Base-by-base conservation (phyloP, 2,888 invertebrate species). In the Lacanobia oleracea region DNA sequence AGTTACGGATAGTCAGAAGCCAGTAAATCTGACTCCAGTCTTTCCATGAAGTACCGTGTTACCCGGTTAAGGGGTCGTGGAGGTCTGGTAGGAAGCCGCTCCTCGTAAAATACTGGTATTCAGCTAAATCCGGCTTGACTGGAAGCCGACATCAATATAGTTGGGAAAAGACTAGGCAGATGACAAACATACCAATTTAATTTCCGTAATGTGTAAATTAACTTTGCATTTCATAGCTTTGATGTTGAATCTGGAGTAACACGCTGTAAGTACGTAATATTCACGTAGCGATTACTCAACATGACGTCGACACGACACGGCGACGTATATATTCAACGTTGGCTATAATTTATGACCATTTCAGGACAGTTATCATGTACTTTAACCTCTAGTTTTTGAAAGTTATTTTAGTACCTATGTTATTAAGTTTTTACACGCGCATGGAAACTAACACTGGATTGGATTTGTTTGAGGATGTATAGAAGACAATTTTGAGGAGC, bases 271-370 rank as follows among this genome's bases (percentile, higher is more conserved):
- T 48, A n/a, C 60, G 33, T 45, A 54, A 63, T 63, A 48, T 60
- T 65, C 48, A 72, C 51, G 73, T 61, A 54, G 53, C 59, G 50
- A 78, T 77, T 59, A 79, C 67, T 67, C 78, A 75, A 75, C 62
- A 48, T 37, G 61, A 60, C 45, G 53, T 43, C 48, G 12, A 79
- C 71, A 79, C 53, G 79, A 56, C 61, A 61, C 8, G 21, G 37
- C 40, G 57, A 62, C 65, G 8, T 43, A 59, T 43, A 59, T 45
- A 14, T 56, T 48, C 61, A 53, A 57, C 65, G 40, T 62, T 51
- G 18, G 43, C 48, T 50, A 53, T 77, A 65, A 66, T 76, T 76
- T 71, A 76, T 54, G 33, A 70, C 60, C 43, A 45, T 51, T 75
- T 45, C 62, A 37, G 33, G 18, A 50, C 12, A 53, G 8, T 10